phyloP scores from a whole-genome alignment of 2,113 vertebrate genomes.

The Crotophaga sulcirostris region DNA sequence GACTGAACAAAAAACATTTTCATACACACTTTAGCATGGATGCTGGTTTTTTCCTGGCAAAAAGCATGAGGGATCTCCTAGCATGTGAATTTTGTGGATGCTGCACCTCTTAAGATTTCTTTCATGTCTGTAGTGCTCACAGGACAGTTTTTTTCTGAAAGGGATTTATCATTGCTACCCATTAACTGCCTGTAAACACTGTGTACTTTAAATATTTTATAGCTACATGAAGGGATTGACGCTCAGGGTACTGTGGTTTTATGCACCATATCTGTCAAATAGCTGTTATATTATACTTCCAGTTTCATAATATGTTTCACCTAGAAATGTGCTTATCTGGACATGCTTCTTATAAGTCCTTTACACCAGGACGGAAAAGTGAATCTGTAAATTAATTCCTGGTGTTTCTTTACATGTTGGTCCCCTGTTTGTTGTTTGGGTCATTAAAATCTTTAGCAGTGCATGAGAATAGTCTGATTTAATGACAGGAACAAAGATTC shows the following conservation, averaged over 20 bases:
- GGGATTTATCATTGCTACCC: neutral
- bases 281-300: neutral
- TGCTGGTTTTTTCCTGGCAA: neutral
- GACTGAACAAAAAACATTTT: neutral
- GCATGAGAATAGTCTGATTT: neutral
- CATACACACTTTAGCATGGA: neutral
- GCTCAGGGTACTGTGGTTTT: neutral
- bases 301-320: neutral
- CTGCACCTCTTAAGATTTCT: neutral
- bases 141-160: neutral
- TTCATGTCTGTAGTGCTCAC: neutral
- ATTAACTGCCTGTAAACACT: neutral
- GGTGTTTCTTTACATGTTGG: neutral
- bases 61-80: neutral
- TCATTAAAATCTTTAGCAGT: neutral
- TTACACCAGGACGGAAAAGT: neutral
- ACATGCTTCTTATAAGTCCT: neutral
- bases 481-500: neutral
- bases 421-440: neutral
- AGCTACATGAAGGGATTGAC: neutral
- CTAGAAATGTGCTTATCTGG: neutral
- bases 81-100: neutral
- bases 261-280: neutral
- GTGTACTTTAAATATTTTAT: conserved; percentile 11
- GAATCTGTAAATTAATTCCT: neutral